A percentile compares a stretch with the other conserved stretches of the same genome.
These are phyloP conservation scores for Cynopterus brachyotis DNA, from an alignment of 2,113 vertebrate species.

Conservation along the genomic window DNA sequence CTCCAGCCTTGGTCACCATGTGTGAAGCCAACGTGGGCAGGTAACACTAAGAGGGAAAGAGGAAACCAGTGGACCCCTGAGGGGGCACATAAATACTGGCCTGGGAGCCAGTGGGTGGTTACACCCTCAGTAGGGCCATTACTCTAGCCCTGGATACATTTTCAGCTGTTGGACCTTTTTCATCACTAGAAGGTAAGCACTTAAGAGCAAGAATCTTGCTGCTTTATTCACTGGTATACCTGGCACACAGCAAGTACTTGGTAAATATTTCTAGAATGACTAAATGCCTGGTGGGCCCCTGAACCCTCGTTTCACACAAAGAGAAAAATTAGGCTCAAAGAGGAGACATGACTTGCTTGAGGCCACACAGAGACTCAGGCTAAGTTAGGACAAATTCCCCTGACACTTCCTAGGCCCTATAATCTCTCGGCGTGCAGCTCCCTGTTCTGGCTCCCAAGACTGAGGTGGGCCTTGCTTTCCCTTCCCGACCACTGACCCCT, in stretches of 20 bases:
- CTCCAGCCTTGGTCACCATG: background rate
- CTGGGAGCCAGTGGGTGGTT: background rate
- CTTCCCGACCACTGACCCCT: background rate
- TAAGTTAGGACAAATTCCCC: background rate
- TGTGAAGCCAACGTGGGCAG: background rate
- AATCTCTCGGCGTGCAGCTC: background rate
- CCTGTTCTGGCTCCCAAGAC: background rate
- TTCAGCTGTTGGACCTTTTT: background rate
- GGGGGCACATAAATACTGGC: background rate
- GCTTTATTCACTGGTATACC: background rate
- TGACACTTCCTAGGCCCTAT: background rate
- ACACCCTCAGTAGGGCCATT: background rate
- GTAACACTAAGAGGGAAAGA: background rate
- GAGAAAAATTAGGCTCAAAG: background rate
- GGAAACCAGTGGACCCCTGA: background rate
- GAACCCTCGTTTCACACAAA: background rate
- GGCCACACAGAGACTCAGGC: background rate
- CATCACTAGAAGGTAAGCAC: background rate
- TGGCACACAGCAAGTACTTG: background rate
- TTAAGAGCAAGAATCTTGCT: background rate
- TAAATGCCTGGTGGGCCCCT: no score
- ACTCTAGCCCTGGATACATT: background rate
- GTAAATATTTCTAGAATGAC: background rate
- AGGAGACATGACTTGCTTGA: background rate
- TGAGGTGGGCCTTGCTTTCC: background rate